Percentiles rank a stretch among this genome's conserved stretches.
Conservation (phyloP, 2,113 vertebrate species). For the Anolis carolinensis region DNA sequence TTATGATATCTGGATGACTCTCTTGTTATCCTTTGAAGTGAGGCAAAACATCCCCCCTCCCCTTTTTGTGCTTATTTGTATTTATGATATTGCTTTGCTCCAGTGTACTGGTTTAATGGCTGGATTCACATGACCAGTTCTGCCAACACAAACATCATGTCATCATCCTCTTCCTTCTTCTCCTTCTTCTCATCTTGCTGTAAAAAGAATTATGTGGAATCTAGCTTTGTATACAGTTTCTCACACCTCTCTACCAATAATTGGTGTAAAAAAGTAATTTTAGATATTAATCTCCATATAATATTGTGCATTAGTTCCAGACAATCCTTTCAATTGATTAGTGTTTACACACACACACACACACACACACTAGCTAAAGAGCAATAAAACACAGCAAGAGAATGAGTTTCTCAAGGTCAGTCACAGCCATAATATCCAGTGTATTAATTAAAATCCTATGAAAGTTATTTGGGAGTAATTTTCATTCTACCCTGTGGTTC, state of each 20-base stretch:
- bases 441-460: not conserved
- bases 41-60: not conserved
- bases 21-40: not conserved
- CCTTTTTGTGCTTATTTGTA: not conserved
- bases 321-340: too few species aligned
- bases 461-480: not conserved
- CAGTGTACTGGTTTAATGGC: not conserved
- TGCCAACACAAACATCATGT: too few species aligned
- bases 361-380: not conserved
- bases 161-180: too few species aligned
- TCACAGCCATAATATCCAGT: not conserved
- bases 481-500: not conserved
- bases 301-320: too few species aligned
- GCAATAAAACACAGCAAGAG: not conserved
- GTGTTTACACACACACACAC: too few species aligned
- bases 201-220: too few species aligned
- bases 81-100: not conserved
- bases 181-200: too few species aligned
- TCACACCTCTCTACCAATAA: not conserved
- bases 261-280: not conserved
- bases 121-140: too few species aligned
- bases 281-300: not conserved
- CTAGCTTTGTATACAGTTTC: not conserved
- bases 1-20: too few species aligned
- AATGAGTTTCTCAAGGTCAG: too few species aligned